Evolutionary conservation across 1,140 invertebrate genomes (phyloP), one percentile per base, ranked within the genome.

Genomic region (Trichonephila inaurata): DNA sequence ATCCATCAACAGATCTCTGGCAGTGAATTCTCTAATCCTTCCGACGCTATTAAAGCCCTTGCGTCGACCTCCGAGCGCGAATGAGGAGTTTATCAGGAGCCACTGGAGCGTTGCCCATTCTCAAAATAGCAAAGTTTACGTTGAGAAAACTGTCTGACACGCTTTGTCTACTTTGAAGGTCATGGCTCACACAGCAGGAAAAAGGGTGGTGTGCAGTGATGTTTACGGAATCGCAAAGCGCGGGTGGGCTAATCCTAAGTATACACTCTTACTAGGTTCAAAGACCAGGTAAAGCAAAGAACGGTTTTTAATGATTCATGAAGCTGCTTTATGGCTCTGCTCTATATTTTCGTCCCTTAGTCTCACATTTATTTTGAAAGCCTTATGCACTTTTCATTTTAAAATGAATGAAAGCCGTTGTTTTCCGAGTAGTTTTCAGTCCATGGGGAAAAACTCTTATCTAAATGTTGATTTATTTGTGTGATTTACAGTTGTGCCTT

Each of bases 101-200:
- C 44, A 85, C 12, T 58, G 6, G n/a, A 12, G 21, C 82, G 51
- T 51, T n/a, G 40, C 40, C 40, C 40, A 85, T 58, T 85, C 82
- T 60, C 51, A 85, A 85, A 85, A 85, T 85, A 85, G 82, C n/a
- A 40, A 85, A 85, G 16, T 60, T 85, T 60, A 24, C 82, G n/a
- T 58, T 85, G 40, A 12, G 82, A 85, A 60, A 85, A 24, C 51
- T 44, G 21, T 85, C 24, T 85, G 82, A 60, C 24, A 85, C 82
- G 82, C 51, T 60, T 85, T 85, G 82, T 0, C n/a, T 58, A 24
- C 28, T 85, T 85, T 85, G 82, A 85, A 85, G 82, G 82, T 33
- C 82, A 60, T 24, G 82, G 44, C 40, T 85, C 44, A 24, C 44
- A 51, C 40, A 51, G 10, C 21, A 21, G 44, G 82, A 24, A 60